Percentiles rank a stretch among this genome's conserved stretches.
Conservation (phyloP, 2,888 invertebrate genomes). For the Diarsia dahlii region DNA sequence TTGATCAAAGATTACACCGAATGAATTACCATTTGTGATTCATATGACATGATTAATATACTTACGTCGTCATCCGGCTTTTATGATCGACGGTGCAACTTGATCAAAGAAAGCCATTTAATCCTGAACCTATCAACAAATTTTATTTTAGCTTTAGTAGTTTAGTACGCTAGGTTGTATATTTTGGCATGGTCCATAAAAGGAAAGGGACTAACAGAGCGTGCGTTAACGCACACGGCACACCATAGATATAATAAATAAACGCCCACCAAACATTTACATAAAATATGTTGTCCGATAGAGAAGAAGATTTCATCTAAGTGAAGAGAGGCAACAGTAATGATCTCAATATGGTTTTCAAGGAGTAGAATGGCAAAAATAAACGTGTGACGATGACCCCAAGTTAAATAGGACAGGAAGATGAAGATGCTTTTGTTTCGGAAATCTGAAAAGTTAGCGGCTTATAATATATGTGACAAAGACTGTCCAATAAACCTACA, state of each 20-base stretch:
- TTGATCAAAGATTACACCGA: background rate
- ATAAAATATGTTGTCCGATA: background rate
- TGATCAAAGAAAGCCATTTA: background rate
- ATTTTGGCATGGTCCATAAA: background rate
- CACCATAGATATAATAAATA: too few species aligned
- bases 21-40: background rate
- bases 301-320: background rate
- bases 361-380: background rate
- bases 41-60: background rate
- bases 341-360: background rate
- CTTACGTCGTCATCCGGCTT: background rate
- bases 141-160: background rate
- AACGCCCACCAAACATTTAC: too few species aligned
- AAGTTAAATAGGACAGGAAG: too few species aligned
- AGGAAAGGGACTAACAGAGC: background rate
- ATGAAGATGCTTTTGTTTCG: background rate
- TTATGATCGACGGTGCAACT: background rate
- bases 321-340: background rate
- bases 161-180: background rate
- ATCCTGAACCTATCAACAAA: background rate
- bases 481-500: background rate
- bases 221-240: too few species aligned
- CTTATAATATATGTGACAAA: background rate
- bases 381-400: background rate
- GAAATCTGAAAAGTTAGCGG: background rate